phyloP scores from a whole-genome alignment of 2,113 vertebrate species.

The Callopanchax toddi region DNA sequence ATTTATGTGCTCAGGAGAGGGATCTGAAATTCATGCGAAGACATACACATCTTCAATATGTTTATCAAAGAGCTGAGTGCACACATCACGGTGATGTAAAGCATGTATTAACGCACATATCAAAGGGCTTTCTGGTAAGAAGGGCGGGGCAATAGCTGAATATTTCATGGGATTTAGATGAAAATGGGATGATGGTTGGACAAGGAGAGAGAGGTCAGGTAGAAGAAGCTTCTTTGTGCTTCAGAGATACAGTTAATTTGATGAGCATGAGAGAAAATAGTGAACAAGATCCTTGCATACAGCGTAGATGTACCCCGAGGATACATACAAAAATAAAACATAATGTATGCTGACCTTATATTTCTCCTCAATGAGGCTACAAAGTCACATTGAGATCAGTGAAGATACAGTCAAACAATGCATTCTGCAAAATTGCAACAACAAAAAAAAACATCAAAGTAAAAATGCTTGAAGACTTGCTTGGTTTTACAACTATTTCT shows the following conservation, averaged over 20 bases:
- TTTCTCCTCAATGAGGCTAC: conserved; percentile 10
- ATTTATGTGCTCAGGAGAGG: conserved; percentile 69
- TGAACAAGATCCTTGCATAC: conserved; percentile 23
- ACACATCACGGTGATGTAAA: conserved; percentile 59
- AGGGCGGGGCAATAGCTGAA: conserved; percentile 50
- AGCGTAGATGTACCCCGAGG: conserved; percentile 5
- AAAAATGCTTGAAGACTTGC: conserved; percentile 11
- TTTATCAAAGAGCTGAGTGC: conserved; percentile 72
- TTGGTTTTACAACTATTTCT: conserved; percentile 32
- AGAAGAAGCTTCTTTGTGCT: conserved; percentile 25
- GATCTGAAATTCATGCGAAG: conserved; percentile 56
- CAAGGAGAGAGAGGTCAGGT: conserved; percentile 41
- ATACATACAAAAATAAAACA: conserved; percentile 34
- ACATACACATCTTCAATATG: conserved; percentile 70
- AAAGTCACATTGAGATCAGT: neutral
- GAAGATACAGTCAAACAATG: neutral
- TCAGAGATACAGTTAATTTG: conserved; percentile 1
- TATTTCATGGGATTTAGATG: conserved; percentile 59
- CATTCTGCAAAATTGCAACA: neutral
- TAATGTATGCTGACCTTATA: neutral
- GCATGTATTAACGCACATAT: conserved; percentile 64
- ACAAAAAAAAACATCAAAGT: neutral
- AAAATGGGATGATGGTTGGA: conserved; percentile 32
- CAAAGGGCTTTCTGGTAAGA: conserved; percentile 60
- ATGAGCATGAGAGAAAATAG: neutral